Conservation (phyloP, 2,113 vertebrate genomes). For the Axis porcinus region DNA sequence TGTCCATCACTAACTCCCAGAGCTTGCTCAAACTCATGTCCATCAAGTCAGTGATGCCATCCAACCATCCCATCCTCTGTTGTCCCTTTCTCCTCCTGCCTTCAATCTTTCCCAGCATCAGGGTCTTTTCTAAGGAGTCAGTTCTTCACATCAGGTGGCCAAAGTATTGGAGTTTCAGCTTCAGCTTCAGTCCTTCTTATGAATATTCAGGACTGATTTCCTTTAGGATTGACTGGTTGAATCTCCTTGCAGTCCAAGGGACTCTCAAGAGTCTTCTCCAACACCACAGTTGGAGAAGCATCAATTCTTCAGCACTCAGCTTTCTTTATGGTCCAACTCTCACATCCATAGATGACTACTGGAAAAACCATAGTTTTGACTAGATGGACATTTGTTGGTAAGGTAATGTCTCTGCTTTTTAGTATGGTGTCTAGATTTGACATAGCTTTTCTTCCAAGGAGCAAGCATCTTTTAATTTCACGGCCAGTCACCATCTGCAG, state of each 20-base stretch:
- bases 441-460: neutral
- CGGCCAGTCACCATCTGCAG: neutral
- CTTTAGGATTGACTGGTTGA: neutral
- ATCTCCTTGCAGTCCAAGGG: neutral
- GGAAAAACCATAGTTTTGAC: neutral
- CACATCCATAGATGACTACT: neutral
- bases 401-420: neutral
- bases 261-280: neutral
- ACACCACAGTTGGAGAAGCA: neutral
- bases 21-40: neutral
- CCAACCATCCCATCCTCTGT: neutral
- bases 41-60: neutral
- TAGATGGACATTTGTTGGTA: fast-evolving
- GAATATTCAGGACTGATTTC: neutral
- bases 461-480: neutral
- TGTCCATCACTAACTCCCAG: fast-evolving
- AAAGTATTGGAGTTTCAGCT: neutral
- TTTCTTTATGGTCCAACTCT: neutral
- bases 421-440: neutral
- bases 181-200: neutral
- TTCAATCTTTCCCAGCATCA: neutral
- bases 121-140: neutral
- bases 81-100: fast-evolving
- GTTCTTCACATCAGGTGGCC: neutral
- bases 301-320: neutral